phyloP scores from a whole-genome alignment of 2,888 invertebrate species.

The Chrysotoxum bicinctum region DNA sequence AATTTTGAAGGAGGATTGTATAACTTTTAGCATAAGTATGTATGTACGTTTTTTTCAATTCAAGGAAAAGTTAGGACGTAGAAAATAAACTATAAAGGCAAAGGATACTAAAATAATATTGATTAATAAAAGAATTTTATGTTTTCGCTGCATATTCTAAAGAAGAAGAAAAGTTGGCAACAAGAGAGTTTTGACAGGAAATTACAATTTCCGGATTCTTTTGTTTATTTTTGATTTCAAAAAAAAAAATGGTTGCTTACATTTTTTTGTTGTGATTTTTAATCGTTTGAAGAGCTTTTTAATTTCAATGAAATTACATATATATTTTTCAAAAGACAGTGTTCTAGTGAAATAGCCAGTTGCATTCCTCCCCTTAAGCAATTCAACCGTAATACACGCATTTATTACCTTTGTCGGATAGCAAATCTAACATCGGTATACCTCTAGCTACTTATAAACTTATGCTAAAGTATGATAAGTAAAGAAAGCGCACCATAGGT shows the following conservation, averaged over 20 bases:
- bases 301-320: no score
- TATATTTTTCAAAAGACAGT: no score
- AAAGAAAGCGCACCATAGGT: no score
- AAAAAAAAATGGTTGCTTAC: not conserved
- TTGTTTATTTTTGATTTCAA: not conserved
- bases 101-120: not conserved
- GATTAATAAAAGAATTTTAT: not conserved
- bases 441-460: no score
- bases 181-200: not conserved
- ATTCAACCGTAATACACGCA: no score
- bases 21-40: not conserved
- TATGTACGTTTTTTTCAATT: not conserved
- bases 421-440: no score
- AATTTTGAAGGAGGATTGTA: constrained; percentile 5
- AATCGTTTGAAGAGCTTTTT: no score
- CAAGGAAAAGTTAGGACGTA: not conserved
- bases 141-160: not conserved
- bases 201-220: not conserved
- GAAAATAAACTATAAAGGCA: not conserved
- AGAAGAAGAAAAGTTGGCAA: not conserved
- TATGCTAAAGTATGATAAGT: no score
- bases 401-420: no score
- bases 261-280: no score
- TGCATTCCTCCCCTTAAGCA: no score
- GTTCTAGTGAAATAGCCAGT: no score